Base-by-base conservation (phyloP, 2,113 vertebrate genomes). In the Corydoras sp. region DNA sequence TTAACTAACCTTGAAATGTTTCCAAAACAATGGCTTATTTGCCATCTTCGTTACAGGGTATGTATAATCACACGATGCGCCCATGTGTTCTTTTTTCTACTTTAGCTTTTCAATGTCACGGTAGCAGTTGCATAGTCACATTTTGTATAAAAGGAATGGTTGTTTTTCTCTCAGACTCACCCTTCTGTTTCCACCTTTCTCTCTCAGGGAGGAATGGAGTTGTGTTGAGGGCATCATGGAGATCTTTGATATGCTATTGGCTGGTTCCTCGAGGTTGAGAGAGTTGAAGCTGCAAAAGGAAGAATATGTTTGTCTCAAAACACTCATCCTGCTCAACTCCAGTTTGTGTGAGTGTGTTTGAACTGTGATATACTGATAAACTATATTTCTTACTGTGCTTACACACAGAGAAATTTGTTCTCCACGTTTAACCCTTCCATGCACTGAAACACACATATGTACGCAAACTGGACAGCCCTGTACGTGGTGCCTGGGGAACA, bases 141-240 rank as follows among this genome's bases (percentile, higher is more conserved):
- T 43, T 24, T 43, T 43, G 35, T 43, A 43, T 8, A 43, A 43
- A 43, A 43, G 4, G 1, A 43, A 43, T 43, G 35, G 1, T 5
- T 43, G 35, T 43, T 5, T 4, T 1, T 50, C 10, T 43, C 7
- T 65, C 13, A 62, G 11, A 72, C 13, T 1, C 5, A 58, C n/a
- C 53, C 13, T 58, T 1, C 18, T n/a, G 18, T 58, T 3, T 51
- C 5, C 35, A 53, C 59, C 5, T 68, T 10, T 58, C 13, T 63
- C 1, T 58, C 50, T 58, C 74, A 99, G 97, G 90, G 97, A 97
- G 11, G 97, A 98, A 75, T 94, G 97, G 1, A 93, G 92, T 78
- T 99, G 97, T 12, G 95, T 99, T 29, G 96, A 99, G 86, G 97
- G 97, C 68, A 96, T 98, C 86, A 87, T 98, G 91, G 97, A 98